These are phyloP conservation scores for Drosophila buzzatii DNA, from an alignment of 2,888 invertebrate genomes.

Conservation along the genomic window DNA sequence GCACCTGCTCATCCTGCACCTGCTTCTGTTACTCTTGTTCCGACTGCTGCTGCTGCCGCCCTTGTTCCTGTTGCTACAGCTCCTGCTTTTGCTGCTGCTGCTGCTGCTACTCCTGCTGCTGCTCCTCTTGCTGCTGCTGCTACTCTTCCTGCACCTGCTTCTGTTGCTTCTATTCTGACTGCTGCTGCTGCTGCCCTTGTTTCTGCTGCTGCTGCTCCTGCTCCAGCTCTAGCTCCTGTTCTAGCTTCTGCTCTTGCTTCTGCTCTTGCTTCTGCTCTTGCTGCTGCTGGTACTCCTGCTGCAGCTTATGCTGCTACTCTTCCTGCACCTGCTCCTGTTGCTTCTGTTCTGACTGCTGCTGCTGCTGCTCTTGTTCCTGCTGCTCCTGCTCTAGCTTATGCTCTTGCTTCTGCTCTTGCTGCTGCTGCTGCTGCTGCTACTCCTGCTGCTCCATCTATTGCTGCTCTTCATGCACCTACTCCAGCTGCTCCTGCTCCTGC, in stretches of 20 bases:
- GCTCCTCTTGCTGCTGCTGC: background rate
- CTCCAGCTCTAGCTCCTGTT: background rate
- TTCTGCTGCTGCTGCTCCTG: too few species aligned
- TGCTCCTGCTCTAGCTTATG: background rate
- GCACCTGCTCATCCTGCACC: background rate
- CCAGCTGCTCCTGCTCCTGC: background rate
- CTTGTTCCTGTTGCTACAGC: background rate
- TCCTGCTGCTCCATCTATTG: fast-evolving
- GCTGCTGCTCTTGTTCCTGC: background rate
- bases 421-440: background rate
- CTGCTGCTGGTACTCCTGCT: background rate
- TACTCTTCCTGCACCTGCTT: background rate
- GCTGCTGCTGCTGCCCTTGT: background rate
- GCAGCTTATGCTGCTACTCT: too few species aligned
- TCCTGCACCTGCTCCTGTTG: background rate
- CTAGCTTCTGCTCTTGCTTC: background rate
- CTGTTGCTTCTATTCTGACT: background rate
- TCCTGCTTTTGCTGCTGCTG: background rate
- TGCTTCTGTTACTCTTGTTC: background rate
- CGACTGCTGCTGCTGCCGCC: background rate
- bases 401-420: background rate
- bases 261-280: background rate
- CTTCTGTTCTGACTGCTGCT: background rate
- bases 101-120: background rate
- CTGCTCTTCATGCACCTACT: background rate